Evolutionary conservation across 2,888 invertebrate species (phyloP), one percentile per base, ranked within the genome.

Genomic region (Anthophora plumipes): DNA sequence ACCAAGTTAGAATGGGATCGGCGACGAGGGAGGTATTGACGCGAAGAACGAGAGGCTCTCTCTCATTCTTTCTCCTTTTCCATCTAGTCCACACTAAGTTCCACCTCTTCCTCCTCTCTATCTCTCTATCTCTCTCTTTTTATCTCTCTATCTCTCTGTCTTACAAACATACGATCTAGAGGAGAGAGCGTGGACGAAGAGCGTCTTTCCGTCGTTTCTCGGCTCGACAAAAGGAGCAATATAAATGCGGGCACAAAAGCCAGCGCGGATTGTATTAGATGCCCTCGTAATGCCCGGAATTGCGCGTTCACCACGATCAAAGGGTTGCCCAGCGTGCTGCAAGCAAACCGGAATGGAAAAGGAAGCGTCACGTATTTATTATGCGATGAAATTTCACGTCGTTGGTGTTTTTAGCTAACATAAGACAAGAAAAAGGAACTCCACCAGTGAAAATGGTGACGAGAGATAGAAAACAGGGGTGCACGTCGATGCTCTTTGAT

Each of bases 221-320:
- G 17, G 60, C 41, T 39, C 75, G 41, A 80, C 71, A 80, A 72
- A 80, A 76, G 80, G 77, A 69, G 74, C 80, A 80, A 80, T 81
- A 80, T 81, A 81, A 75, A 75, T 74, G 82, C 64, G 39, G 67
- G 64, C 80, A 87, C 87, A 85, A 84, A 85, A 84, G 85, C 78
- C 57, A 71, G 79, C 78, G 82, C 67, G 84, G 84, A 87, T 87
- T 83, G 88, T 88, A 86, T 87, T 86, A 86, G 86, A 80, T 67
- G 88, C 78, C 85, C 55, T 66, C 69, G 83, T 83, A 85, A 86
- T 84, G 80, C 80, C 72, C 73, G 82, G 88, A 88, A 88, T 88
- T 86, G 88, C 85, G 76, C 80, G 80, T 78, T 80, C 78, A 71
- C 64, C 71, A 50, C 20, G 71, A 59, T 41, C 43, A 66, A 73